Evolutionary conservation across 2,797 vertebrate species (phyloP), one percentile per base, ranked within the genome.

Genomic region (Xyrichtys novacula): DNA sequence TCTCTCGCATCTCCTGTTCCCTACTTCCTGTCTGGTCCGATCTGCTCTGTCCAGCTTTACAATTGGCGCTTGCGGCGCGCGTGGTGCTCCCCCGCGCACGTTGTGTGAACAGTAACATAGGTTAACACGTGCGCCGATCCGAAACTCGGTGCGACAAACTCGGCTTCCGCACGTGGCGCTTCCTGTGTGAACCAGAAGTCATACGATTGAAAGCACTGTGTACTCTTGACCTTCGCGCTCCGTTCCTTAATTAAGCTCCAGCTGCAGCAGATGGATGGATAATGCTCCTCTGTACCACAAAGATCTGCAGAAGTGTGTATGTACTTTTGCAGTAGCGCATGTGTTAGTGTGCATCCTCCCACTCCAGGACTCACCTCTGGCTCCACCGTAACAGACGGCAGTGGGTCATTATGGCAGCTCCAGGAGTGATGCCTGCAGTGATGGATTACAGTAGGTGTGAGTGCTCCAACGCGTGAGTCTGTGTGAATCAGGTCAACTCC

Each of bases 401-500:
- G 34, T 46, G 74, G 81, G 83, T 86, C 78, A 64, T 78, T 71
- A 72, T 43, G 22, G 63, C 74, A 56, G 60, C 57, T 76, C 76
- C 62, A 64, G 66, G 42, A 71, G 67, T 77, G 84, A 76, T 53
- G 39, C 60, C 65, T 67, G 71, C 17, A 17, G 54, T 87, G 84
- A 87, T 85, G 62, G 74, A 88, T 90, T 81, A 75, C 56, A 63
- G 74, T 52, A 32, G 55, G 65, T 69, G 58, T 38, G 47, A 70
- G 66, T 34, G 63, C 60, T n/a, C 0, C 54, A 65, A 47, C 64
- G 12, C 57, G 56, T 52, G 22, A 47, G 61, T 64, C 19, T 76
- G 59, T 73, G 46, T 82, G 81, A 88, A 85, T 77, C 74, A 85
- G 85, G 86, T 86, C 85, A 90, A 76, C 78, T 83, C 76, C 38